Evolutionary conservation across 1,140 invertebrate species (phyloP).

Genomic region (Metopolophium dirhodum): DNA sequence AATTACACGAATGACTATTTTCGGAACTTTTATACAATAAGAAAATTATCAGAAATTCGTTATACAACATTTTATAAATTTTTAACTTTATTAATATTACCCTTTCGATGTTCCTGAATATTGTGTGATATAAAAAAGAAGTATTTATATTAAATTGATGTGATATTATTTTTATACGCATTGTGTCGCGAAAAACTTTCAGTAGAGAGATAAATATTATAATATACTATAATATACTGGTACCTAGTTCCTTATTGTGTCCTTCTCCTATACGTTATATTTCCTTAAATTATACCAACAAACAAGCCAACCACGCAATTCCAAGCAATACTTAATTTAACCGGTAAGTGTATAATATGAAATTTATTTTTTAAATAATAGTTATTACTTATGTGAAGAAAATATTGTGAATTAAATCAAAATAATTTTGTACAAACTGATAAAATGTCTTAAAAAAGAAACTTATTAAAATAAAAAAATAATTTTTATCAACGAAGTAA

Average conservation of each 20-base stretch:
- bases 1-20: conserved; percentile 13
- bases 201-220: background rate
- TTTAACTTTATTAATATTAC: conserved; percentile 7
- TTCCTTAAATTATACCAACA: background rate
- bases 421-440: background rate
- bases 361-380: background rate
- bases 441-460: background rate
- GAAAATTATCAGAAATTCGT: conserved; percentile 39
- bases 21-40: conserved; percentile 35
- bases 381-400: background rate
- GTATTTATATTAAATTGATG: conserved; percentile 30
- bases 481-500: background rate
- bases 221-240: conserved; percentile 40
- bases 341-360: conserved; percentile 25
- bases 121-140: conserved; percentile 53
- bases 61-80: conserved; percentile 29
- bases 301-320: background rate
- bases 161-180: conserved; percentile 54
- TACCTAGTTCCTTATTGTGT: conserved; percentile 13
- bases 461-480: background rate
- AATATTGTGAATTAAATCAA: background rate
- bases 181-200: background rate
- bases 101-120: conserved; percentile 45
- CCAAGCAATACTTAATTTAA: background rate
- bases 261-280: background rate